Base-by-base conservation (phyloP, 2,888 invertebrate species). In the Kuschelorhynchus macadamiae region DNA sequence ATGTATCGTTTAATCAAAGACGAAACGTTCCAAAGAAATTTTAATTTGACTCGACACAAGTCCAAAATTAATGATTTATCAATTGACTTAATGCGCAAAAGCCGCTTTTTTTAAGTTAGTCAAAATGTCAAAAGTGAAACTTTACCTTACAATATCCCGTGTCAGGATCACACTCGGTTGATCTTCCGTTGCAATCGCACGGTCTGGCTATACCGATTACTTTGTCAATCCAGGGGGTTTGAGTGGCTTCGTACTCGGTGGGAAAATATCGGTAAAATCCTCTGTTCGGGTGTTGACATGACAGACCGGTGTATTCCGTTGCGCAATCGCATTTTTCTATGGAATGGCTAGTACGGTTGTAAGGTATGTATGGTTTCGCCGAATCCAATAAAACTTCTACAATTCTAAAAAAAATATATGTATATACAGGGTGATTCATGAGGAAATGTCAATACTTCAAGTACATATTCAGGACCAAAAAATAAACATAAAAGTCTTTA, bases 311-410 rank as follows among this genome's bases (percentile, higher is more conserved):
- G 85, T 96, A 97, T 74, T 81, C 67, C 89, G 86, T 85, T 0
- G 95, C 93, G 79, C 97, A 97, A 47, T 88, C 87, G 82, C 97
- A 97, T 65, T 91, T 86, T 83, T 97, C 97, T 1, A 97, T 91
- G 0, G 95, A 71, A 53, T 75, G 74, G 14, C 74, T 75, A 1
- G 72, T 64, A 18, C 72, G 67, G 49, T 76, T 72, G 21, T 72
- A 67, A 1, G 87, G 86, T 1, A 90, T 87, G 44, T 90, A 87
- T 25, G 92, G 67, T 41, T 70, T 88, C 0, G 94, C 95, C 1
- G 92, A 91, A 82, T 96, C 96, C 81, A 97, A 85, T 0, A 93
- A 90, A 0, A 94, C 92, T 81, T 94, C 93, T 5, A 72, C 72
- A 18, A 78, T 75, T 50, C 94, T 86, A 53, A 30, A 12, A n/a